A percentile compares a stretch with the other conserved stretches of the same genome.
Evolutionary conservation across 2,113 vertebrate genomes (phyloP).

Genomic region (Ceyx margarethae): DNA sequence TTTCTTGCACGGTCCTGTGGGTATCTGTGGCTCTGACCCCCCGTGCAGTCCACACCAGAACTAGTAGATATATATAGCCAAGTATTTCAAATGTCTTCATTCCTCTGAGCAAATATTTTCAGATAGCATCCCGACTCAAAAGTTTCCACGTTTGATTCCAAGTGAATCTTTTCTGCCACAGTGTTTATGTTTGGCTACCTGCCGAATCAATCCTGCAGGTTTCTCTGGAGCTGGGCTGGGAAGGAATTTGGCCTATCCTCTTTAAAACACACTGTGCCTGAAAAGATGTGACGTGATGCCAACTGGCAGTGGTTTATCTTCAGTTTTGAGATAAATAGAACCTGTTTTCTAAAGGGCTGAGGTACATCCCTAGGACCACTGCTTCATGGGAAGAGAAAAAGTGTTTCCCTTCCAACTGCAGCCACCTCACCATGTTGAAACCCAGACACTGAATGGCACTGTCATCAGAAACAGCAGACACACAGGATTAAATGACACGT

Average conservation of each 20-base stretch:
- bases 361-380: neutral
- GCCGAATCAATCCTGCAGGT: neutral
- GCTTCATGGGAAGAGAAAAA: neutral
- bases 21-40: neutral
- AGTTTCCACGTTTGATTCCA: constrained; percentile 21
- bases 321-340: neutral
- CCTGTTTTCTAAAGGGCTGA: neutral
- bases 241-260: constrained; percentile 5
- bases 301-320: constrained; percentile 1
- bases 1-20: neutral
- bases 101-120: constrained; percentile 26
- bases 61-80: neutral
- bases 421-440: neutral
- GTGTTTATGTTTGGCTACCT: neutral
- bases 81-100: constrained; percentile 4
- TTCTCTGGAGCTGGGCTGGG: neutral
- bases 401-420: neutral
- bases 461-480: neutral
- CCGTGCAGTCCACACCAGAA: neutral
- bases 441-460: neutral
- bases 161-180: neutral
- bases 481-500: neutral
- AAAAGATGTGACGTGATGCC: neutral
- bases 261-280: neutral
- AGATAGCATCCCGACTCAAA: constrained; percentile 1